Conservation (phyloP, 2,113 vertebrate species). For the Petromus typicus region DNA sequence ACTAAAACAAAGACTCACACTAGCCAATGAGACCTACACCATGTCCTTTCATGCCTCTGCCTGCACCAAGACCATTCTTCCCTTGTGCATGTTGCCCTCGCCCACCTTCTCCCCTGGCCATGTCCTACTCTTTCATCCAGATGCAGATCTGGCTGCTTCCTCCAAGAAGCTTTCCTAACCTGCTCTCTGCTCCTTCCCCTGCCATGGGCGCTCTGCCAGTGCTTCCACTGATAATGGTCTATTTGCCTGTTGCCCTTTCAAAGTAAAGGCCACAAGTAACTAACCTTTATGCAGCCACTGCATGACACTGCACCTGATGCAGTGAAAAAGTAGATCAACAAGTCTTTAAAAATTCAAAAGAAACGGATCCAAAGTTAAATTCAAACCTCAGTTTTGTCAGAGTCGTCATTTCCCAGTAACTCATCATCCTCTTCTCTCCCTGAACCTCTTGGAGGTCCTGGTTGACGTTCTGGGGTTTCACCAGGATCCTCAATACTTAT, state of each 20-base stretch:
- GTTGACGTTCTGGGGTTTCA: slow-evolving; percentile 82
- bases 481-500: slow-evolving; percentile 91
- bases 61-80: neutral
- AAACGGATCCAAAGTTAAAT: slow-evolving; percentile 6
- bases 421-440: slow-evolving; percentile 90
- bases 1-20: neutral
- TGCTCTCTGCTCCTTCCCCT: neutral
- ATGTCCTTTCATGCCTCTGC: neutral
- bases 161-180: neutral
- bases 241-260: neutral
- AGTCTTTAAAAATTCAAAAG: neutral
- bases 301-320: neutral
- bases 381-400: slow-evolving; percentile 92
- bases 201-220: neutral
- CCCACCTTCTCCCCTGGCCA: neutral
- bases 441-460: slow-evolving; percentile 73
- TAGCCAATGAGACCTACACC: neutral
- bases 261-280: neutral
- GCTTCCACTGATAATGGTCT: neutral
- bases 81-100: neutral
- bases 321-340: neutral
- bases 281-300: neutral
- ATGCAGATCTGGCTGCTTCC: neutral
- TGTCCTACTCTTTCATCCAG: neutral
- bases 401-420: slow-evolving; percentile 88